These are phyloP conservation scores for Lordiphosa collinella DNA, from an alignment of 1,140 invertebrate genomes.

Conservation along the genomic window DNA sequence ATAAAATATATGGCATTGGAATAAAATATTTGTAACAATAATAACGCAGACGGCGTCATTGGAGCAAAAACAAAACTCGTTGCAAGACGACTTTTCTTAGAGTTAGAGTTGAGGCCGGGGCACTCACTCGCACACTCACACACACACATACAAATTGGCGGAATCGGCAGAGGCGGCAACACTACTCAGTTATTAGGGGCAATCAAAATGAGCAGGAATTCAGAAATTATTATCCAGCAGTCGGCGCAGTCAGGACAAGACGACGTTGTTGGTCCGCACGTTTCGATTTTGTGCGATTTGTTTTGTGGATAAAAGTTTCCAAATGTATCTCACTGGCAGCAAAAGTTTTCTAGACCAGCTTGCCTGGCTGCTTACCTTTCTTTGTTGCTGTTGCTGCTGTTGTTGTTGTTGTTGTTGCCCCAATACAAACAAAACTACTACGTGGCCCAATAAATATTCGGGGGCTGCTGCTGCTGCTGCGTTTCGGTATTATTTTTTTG, in stretches of 20 bases:
- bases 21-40: conserved; percentile 78
- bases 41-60: conserved; percentile 45
- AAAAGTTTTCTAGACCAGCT: conserved; percentile 64
- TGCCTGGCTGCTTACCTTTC: not conserved
- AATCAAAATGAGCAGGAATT: conserved; percentile 77
- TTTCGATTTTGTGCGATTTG: conserved; percentile 75
- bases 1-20: conserved; percentile 77
- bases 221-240: conserved; percentile 75
- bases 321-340: conserved; percentile 52
- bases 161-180: conserved; percentile 51
- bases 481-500: conserved; percentile 20
- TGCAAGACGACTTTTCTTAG: conserved; percentile 29
- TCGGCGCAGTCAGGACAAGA: conserved; percentile 57
- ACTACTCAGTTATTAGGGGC: conserved; percentile 76
- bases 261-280: conserved; percentile 49
- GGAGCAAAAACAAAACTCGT: conserved; percentile 4
- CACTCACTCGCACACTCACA: conserved; percentile 4
- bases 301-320: conserved; percentile 72
- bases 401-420: not conserved
- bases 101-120: conserved; percentile 13
- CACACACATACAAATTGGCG: conserved; percentile 55
- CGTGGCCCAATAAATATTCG: conserved; percentile 65
- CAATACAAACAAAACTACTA: conserved; percentile 66
- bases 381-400: too few species aligned
- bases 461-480: conserved; percentile 12